Conservation (phyloP, 2,113 vertebrate species). For the Apteryx mantelli region DNA sequence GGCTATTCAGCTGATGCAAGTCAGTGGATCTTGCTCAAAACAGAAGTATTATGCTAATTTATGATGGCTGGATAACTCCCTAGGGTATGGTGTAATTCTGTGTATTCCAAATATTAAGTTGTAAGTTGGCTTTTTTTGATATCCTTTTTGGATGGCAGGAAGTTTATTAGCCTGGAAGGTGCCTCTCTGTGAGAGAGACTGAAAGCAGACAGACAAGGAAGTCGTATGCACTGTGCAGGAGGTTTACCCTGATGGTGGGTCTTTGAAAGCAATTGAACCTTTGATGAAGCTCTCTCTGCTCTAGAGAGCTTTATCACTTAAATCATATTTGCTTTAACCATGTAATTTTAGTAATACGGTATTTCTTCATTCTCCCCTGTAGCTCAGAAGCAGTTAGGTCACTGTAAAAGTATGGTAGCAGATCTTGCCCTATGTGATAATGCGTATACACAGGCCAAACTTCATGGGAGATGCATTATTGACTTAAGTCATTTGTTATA, state of each 20-base stretch:
- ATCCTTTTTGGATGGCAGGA: neutral
- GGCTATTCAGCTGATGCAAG: neutral
- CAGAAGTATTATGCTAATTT: neutral
- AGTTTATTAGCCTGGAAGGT: neutral
- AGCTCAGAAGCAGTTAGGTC: neutral
- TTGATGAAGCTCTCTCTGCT: neutral
- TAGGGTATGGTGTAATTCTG: neutral
- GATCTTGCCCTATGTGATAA: neutral
- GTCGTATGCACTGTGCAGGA: neutral
- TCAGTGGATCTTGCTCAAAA: neutral
- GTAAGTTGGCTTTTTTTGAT: neutral
- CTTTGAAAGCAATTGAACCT: neutral
- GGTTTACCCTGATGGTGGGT: neutral
- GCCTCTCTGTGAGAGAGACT: neutral
- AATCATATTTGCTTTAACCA: neutral
- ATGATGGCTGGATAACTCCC: neutral
- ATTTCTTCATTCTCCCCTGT: neutral
- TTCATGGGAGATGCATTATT: neutral
- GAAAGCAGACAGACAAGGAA: neutral
- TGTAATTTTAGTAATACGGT: neutral
- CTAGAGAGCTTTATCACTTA: neutral
- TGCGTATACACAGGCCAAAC: neutral
- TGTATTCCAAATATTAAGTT: neutral
- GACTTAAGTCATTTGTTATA: neutral
- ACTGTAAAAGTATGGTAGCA: neutral